A percentile compares a stretch with the other conserved stretches of the same genome.
Conservation (phyloP, 1,140 invertebrate genomes). For the Cheumatopsyche charites region DNA sequence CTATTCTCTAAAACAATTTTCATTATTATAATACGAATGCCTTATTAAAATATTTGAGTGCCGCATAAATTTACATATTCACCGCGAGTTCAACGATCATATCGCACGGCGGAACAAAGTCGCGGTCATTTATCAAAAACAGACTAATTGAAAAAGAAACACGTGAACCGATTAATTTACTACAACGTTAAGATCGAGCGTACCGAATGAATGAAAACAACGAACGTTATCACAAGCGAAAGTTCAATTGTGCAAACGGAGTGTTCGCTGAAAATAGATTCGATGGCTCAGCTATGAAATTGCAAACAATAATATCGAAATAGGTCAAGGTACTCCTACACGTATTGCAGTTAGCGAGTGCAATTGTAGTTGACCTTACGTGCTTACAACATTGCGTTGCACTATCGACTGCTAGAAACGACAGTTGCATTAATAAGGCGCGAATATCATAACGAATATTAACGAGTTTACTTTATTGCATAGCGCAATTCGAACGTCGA, state of each 20-base stretch:
- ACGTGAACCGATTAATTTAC: too few species aligned
- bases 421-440: too few species aligned
- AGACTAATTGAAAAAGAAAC: too few species aligned
- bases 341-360: not conserved
- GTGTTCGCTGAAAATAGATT: too few species aligned
- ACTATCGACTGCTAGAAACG: too few species aligned
- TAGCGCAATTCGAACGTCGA: too few species aligned
- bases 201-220: too few species aligned
- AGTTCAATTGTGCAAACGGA: not conserved
- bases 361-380: not conserved
- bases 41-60: slow-evolving; percentile 3
- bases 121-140: not conserved
- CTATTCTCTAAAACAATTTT: not conserved
- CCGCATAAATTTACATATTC: slow-evolving; percentile 4
- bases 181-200: too few species aligned
- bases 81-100: not conserved
- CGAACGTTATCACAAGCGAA: not conserved
- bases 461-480: too few species aligned
- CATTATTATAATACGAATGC: slow-evolving; percentile 2
- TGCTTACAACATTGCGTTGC: too few species aligned
- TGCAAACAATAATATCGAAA: not conserved
- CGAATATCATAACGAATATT: too few species aligned
- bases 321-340: slow-evolving; percentile 5
- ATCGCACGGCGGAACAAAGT: not conserved
- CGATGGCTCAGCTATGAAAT: too few species aligned